Conservation (phyloP, 2,888 invertebrate species). For the Andrena camellia region DNA sequence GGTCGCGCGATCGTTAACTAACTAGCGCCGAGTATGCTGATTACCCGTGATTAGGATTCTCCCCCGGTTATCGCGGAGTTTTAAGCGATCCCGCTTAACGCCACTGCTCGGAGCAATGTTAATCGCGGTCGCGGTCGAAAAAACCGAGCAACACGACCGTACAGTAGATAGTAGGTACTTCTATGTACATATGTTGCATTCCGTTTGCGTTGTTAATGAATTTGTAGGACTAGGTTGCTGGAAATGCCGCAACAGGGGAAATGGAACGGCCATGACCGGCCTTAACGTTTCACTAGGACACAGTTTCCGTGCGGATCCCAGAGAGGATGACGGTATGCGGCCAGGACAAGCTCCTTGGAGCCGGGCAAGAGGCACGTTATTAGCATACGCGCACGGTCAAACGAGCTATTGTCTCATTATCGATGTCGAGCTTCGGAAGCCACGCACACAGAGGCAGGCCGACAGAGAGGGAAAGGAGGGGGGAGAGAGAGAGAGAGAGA, state of each 20-base stretch:
- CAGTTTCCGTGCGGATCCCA: neutral
- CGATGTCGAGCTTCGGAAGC: slow-evolving; percentile 62
- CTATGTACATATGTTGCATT: neutral
- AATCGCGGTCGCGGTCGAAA: neutral
- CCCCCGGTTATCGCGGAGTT: slow-evolving; percentile 34
- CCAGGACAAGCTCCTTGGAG: slow-evolving; percentile 42
- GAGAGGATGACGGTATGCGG: slow-evolving; percentile 32
- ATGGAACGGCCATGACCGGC: neutral
- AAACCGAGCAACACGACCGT: neutral
- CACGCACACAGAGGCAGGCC: neutral
- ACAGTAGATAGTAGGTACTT: too few relatives aligned
- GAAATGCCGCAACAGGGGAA: neutral
- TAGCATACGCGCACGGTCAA: slow-evolving; percentile 68
- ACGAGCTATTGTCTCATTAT: slow-evolving; percentile 70
- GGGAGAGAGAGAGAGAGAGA: neutral
- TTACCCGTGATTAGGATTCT: slow-evolving; percentile 50
- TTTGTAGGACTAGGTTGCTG: neutral
- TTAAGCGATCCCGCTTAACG: slow-evolving; percentile 38
- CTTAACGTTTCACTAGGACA: slow-evolving; percentile 3
- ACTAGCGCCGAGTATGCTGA: slow-evolving; percentile 51
- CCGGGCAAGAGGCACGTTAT: slow-evolving; percentile 50
- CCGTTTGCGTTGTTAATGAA: neutral
- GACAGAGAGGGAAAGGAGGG: neutral
- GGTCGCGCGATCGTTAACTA: slow-evolving; percentile 38
- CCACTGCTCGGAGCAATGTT: neutral